Percentiles rank a stretch among this genome's conserved stretches.
Evolutionary conservation across 2,888 invertebrate genomes (phyloP).

Genomic region (Sarcophaga rosellei): DNA sequence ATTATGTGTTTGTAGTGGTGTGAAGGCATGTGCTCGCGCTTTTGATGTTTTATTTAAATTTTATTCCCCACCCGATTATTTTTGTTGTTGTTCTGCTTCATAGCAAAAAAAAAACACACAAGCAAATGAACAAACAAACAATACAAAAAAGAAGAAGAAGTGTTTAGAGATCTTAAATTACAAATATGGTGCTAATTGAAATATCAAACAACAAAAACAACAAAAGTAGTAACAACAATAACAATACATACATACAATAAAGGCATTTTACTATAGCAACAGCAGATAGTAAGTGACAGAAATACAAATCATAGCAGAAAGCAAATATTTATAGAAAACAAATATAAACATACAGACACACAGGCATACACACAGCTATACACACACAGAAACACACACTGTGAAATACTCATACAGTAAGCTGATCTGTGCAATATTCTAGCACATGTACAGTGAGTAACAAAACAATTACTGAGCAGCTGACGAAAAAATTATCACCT

Average conservation of each 20-base stretch:
- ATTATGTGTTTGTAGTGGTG: no score
- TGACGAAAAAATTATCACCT: no score
- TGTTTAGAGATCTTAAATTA: slow-evolving; percentile 64
- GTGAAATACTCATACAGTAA: no score
- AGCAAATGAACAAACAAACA: background rate
- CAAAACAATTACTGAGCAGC: no score
- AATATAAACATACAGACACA: background rate
- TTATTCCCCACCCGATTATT: no score
- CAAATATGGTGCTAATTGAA: slow-evolving; percentile 67
- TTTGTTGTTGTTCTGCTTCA: no score
- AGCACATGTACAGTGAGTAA: no score
- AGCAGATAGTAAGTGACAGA: background rate
- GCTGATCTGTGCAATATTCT: no score
- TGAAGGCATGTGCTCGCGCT: no score
- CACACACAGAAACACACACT: background rate
- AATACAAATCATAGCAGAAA: slow-evolving; percentile 41
- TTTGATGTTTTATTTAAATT: no score
- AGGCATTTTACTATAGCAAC: background rate
- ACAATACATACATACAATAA: background rate
- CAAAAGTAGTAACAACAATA: background rate
- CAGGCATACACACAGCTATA: background rate
- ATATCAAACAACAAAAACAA: slow-evolving; percentile 53
- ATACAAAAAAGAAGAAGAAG: slow-evolving; percentile 13
- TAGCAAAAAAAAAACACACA: no score
- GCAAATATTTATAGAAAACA: slow-evolving; percentile 9